Percentiles rank a stretch among this genome's conserved stretches.
Conservation (phyloP, 1,140 invertebrate species). For the Drosophila seguyi region DNA sequence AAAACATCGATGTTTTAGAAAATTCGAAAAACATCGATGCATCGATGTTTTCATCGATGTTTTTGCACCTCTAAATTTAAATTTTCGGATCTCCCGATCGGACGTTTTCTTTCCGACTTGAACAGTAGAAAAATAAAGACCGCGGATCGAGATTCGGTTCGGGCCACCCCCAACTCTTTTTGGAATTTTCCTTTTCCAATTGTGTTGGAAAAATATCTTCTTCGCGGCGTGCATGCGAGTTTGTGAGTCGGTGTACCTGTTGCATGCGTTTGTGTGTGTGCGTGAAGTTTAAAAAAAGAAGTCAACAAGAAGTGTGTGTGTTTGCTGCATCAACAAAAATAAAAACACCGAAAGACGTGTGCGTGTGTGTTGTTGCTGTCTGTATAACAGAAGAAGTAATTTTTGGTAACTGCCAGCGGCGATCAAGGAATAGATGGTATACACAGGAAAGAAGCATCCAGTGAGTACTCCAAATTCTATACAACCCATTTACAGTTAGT, state of each 20-base stretch:
- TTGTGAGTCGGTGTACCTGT: conserved; percentile 18
- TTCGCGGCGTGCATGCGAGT: conserved; percentile 26
- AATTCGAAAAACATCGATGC: no score
- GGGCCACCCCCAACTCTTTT: conserved; percentile 36
- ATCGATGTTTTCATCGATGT: no score
- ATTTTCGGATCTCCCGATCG: conserved; percentile 52
- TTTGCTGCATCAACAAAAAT: conserved; percentile 63
- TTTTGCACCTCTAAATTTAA: no score
- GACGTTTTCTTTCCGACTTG: conserved; percentile 30
- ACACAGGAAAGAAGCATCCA: conserved; percentile 15
- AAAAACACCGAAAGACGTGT: conserved; percentile 40
- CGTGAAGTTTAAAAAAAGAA: conserved; percentile 80
- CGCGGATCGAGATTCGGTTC: conserved; percentile 26
- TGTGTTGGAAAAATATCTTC: conserved; percentile 75
- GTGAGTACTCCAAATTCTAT: conserved; percentile 35
- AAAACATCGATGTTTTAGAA: no score
- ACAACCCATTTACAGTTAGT: conserved; percentile 24
- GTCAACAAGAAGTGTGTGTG: conserved; percentile 57
- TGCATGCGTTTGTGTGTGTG: conserved; percentile 25
- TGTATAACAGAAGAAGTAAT: conserved; percentile 75
- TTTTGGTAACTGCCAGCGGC: conserved; percentile 36
- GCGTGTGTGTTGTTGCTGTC: conserved; percentile 62
- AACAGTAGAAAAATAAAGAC: conserved; percentile 7
- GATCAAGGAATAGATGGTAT: conserved; percentile 18
- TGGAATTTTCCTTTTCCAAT: conserved; percentile 56